These are phyloP conservation scores for Poeciliopsis gracilis DNA, from an alignment of 2,797 vertebrate species.

Conservation along the genomic window DNA sequence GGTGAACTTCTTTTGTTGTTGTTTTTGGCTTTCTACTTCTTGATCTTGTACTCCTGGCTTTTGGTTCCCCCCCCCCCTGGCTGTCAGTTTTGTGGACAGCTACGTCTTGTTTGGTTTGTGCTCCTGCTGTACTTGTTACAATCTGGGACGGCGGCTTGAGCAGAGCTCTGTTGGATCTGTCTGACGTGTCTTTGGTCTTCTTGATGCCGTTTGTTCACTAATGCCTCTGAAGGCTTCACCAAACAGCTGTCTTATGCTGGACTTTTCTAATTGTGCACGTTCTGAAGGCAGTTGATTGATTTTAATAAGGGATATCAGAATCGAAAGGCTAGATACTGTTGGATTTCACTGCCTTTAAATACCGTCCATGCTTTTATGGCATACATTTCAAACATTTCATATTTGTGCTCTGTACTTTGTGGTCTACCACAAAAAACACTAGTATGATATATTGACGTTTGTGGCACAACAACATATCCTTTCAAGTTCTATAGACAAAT, in stretches of 20 bases:
- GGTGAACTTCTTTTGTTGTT: too few species aligned
- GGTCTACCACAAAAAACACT: not conserved
- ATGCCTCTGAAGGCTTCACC: not conserved
- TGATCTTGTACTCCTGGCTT: not conserved
- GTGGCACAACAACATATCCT: not conserved
- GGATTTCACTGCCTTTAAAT: not conserved
- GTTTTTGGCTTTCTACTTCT: not conserved
- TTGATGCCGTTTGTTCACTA: not conserved
- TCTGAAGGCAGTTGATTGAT: not conserved
- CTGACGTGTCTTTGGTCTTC: not conserved
- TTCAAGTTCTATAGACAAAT: not conserved
- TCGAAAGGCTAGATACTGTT: not conserved
- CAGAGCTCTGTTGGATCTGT: not conserved
- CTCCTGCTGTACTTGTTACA: not conserved
- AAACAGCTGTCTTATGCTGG: not conserved
- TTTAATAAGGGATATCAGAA: not conserved
- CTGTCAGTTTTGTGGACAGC: not conserved
- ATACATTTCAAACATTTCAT: not conserved
- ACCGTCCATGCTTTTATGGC: not conserved
- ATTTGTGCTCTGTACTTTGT: not conserved
- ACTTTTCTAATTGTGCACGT: not conserved
- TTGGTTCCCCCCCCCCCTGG: not conserved
- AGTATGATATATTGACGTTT: not conserved
- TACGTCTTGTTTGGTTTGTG: not conserved
- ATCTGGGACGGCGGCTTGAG: not conserved